Conservation (phyloP, 64 coral and sea anemone genomes). For the Cladopsammia gracilis region DNA sequence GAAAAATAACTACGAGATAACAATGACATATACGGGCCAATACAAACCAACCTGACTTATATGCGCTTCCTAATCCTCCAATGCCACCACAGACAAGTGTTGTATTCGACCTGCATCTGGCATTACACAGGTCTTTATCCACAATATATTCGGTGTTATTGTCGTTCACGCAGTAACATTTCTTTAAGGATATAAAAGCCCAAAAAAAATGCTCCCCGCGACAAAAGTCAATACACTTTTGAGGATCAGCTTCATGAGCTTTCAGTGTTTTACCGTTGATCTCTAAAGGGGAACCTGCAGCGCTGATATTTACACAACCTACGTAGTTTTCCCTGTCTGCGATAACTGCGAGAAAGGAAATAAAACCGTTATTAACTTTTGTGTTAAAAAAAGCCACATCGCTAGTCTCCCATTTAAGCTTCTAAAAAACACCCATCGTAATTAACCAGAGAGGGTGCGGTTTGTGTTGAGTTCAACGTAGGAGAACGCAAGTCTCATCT, state of each 20-base stretch:
- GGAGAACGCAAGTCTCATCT: too few species aligned
- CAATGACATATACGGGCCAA: too few species aligned
- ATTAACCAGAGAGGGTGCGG: too few species aligned
- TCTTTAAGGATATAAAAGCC: slow-evolving; percentile 3
- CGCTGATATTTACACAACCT: slow-evolving; percentile 1
- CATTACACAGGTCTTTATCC: not conserved
- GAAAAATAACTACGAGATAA: too few species aligned
- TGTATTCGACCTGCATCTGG: slow-evolving; percentile 15
- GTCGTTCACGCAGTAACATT: slow-evolving; percentile 19
- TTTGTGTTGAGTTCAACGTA: too few species aligned
- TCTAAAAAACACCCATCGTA: too few species aligned
- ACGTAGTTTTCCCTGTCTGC: not conserved
- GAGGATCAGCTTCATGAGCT: slow-evolving; percentile 11
- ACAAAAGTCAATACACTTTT: not conserved
- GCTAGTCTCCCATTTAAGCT: too few species aligned
- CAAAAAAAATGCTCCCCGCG: not conserved
- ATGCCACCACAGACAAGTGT: slow-evolving; percentile 39
- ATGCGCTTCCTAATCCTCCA: not conserved
- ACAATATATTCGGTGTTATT: not conserved
- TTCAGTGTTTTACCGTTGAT: not conserved
- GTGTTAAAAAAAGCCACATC: too few species aligned
- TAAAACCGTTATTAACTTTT: not conserved
- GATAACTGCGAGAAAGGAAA: not conserved
- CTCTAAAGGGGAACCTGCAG: too few species aligned
- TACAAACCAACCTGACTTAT: slow-evolving; percentile 50